Percentiles rank a stretch among this genome's conserved stretches.
These are phyloP conservation scores for Coelopa pilipes DNA, from an alignment of 2,888 invertebrate genomes.

Conservation along the genomic window DNA sequence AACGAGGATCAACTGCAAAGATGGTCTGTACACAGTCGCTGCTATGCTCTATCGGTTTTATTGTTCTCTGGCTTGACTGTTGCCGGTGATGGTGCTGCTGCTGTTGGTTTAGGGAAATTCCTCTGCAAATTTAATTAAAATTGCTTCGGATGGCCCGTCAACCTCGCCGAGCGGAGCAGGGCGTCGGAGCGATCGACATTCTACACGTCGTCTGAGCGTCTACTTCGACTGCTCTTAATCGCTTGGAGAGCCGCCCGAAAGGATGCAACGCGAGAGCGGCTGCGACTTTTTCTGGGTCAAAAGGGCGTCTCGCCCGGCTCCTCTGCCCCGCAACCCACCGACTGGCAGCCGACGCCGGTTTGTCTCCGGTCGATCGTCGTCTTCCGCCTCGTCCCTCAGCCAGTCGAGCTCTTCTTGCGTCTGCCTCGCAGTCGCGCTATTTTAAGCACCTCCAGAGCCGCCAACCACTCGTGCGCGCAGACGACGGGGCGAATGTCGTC, in stretches of 20 bases:
- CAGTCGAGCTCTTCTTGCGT: conserved; percentile 11
- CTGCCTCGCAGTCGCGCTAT: conserved; percentile 28
- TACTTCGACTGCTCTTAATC: background rate
- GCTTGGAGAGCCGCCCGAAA: background rate
- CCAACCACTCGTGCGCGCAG: background rate
- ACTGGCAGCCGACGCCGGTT: background rate
- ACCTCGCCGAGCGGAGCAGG: too few relatives aligned
- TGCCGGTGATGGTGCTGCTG: too few relatives aligned
- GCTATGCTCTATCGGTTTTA: too few relatives aligned
- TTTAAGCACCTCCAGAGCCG: conserved; percentile 16
- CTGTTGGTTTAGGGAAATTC: too few relatives aligned
- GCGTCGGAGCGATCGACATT: too few relatives aligned
- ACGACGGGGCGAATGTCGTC: background rate
- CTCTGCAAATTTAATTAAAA: too few relatives aligned
- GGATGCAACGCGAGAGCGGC: background rate
- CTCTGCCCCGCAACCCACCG: background rate
- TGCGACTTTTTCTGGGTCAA: background rate
- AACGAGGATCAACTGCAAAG: too few relatives aligned
- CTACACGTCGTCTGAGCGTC: too few relatives aligned
- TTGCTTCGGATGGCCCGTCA: too few relatives aligned
- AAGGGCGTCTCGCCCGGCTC: background rate
- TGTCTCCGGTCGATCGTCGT: conserved; percentile 4
- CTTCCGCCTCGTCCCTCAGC: background rate
- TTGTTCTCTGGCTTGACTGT: too few relatives aligned
- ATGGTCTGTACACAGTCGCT: too few relatives aligned